phyloP scores from a whole-genome alignment of 1,140 invertebrate species.

The Drosophila funebris region DNA sequence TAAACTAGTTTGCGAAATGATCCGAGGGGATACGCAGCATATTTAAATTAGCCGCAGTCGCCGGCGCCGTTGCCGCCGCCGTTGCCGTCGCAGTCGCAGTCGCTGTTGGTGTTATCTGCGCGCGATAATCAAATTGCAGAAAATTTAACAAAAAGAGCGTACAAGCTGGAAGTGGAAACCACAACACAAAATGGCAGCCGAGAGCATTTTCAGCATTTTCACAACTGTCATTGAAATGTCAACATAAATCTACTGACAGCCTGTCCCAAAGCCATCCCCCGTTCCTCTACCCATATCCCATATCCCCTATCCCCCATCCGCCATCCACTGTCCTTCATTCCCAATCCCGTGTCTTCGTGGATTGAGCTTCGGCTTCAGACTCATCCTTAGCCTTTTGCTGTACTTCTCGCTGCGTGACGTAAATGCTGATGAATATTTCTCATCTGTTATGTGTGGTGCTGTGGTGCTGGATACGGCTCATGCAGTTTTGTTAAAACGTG shows the following conservation, averaged over 20 bases:
- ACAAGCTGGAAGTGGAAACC: conserved; percentile 30
- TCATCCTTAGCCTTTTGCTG: conserved; percentile 45
- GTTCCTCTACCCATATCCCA: neutral
- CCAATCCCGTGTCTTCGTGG: neutral
- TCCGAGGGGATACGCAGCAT: neutral
- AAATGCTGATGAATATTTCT: conserved; percentile 79
- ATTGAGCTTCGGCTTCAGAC: conserved; percentile 6
- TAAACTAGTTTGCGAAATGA: neutral
- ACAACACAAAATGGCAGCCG: conserved; percentile 52
- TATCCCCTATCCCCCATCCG: neutral
- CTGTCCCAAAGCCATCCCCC: conserved; percentile 17
- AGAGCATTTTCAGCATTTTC: conserved; percentile 77
- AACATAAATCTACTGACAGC: conserved; percentile 78
- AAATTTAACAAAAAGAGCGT: conserved; percentile 54
- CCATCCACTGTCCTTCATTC: neutral
- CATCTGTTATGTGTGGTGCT: conserved; percentile 58
- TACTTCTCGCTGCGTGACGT: conserved; percentile 70
- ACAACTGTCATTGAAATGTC: conserved; percentile 81
- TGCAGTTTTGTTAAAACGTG: conserved; percentile 66
- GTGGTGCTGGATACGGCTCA: conserved; percentile 15
- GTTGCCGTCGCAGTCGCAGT: neutral
- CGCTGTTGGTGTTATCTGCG: conserved; percentile 12
- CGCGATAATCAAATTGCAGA: conserved; percentile 66
- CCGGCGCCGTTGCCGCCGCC: neutral
- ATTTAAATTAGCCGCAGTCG: conserved; percentile 13